Evolutionary conservation across 2,797 vertebrate genomes (phyloP).

Genomic region (Alouatta caraya): DNA sequence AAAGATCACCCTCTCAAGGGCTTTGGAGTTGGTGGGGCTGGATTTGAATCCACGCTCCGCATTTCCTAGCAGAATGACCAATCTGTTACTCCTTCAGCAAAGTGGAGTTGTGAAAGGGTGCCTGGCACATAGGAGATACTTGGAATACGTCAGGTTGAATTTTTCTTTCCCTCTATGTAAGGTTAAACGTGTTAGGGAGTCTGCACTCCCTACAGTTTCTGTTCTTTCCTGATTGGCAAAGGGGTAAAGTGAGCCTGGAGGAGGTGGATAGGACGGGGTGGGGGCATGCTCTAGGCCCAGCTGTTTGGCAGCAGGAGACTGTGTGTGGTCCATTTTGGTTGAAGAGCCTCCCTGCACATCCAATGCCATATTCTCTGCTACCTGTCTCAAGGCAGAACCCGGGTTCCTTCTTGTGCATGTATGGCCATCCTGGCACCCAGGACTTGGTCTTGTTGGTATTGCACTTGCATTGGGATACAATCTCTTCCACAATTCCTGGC

Average conservation of each 20-base stretch:
- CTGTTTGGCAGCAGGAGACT: not conserved
- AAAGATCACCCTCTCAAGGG: not conserved
- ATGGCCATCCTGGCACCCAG: not conserved
- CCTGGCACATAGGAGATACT: not conserved
- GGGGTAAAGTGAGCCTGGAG: not conserved
- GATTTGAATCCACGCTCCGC: not conserved
- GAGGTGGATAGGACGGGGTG: accelerated
- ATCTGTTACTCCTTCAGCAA: not conserved
- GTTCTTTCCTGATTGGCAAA: not conserved
- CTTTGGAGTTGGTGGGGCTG: not conserved
- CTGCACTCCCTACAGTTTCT: not conserved
- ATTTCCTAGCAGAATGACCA: not conserved
- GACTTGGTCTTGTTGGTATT: not conserved
- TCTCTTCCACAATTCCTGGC: not conserved
- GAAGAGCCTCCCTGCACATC: not conserved
- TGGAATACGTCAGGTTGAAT: not conserved
- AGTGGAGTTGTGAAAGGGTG: not conserved
- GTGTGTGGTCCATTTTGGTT: not conserved
- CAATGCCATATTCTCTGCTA: not conserved
- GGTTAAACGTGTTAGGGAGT: not conserved
- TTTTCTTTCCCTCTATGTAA: not conserved
- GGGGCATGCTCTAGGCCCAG: not conserved
- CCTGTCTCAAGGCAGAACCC: not conserved
- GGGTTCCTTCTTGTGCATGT: not conserved
- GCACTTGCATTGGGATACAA: not conserved